A percentile compares a stretch with the other conserved stretches of the same genome.
These are phyloP conservation scores for Troides helena DNA, from an alignment of 2,888 invertebrate genomes.

Conservation along the genomic window DNA sequence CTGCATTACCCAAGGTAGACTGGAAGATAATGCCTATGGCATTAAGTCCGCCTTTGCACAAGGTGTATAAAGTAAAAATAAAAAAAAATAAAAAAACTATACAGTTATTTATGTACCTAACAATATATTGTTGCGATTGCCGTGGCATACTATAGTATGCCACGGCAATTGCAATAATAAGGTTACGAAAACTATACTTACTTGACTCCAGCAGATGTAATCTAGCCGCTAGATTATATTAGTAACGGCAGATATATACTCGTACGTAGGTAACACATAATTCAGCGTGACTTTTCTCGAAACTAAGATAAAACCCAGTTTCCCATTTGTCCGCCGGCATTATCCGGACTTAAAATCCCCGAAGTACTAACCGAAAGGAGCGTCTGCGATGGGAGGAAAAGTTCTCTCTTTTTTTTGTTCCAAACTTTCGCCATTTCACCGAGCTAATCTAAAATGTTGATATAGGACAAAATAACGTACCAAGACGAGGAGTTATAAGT, in stretches of 20 bases:
- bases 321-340: slow-evolving; percentile 27
- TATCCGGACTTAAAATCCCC: slow-evolving; percentile 28
- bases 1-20: too few relatives aligned
- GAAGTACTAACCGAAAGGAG: slow-evolving; percentile 27
- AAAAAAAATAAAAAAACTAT: too few relatives aligned
- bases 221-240: slow-evolving; percentile 12
- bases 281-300: slow-evolving; percentile 16
- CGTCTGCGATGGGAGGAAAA: slow-evolving; percentile 9
- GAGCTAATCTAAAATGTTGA: slow-evolving; percentile 13
- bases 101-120: too few relatives aligned
- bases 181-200: neutral
- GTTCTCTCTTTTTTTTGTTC: slow-evolving; percentile 13
- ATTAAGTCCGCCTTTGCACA: too few relatives aligned
- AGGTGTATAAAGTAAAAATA: too few relatives aligned
- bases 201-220: neutral
- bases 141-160: too few relatives aligned
- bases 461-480: slow-evolving; percentile 1
- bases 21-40: too few relatives aligned
- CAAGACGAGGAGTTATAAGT: neutral
- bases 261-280: slow-evolving; percentile 3
- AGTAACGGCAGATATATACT: slow-evolving; percentile 5
- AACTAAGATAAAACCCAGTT: slow-evolving; percentile 27
- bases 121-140: too few relatives aligned
- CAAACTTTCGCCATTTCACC: slow-evolving; percentile 25
- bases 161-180: too few relatives aligned